Evolutionary conservation across 1,140 invertebrate genomes (phyloP).

Genomic region (Diprion similis): DNA sequence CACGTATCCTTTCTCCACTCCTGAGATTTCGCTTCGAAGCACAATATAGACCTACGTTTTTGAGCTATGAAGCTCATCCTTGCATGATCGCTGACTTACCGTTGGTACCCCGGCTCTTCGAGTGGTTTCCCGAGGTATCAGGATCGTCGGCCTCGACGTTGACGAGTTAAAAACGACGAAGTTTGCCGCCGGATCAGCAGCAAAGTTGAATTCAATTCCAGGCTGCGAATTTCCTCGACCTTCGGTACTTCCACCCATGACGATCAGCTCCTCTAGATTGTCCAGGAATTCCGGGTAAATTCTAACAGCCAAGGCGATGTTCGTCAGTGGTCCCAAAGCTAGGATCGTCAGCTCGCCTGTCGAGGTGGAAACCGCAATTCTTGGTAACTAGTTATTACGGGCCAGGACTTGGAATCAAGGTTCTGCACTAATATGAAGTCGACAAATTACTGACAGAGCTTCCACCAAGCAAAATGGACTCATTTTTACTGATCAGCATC

Average conservation of each 20-base stretch:
- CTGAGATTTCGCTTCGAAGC: too few relatives aligned
- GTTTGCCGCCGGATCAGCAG: slow-evolving; percentile 69
- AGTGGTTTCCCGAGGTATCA: slow-evolving; percentile 62
- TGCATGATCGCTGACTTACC: slow-evolving; percentile 43
- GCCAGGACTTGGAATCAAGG: too few relatives aligned
- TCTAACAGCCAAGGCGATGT: slow-evolving; percentile 66
- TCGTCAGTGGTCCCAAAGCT: slow-evolving; percentile 68
- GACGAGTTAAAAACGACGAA: slow-evolving; percentile 62
- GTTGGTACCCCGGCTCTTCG: slow-evolving; percentile 31
- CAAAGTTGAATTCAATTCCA: slow-evolving; percentile 73
- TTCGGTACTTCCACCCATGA: slow-evolving; percentile 69
- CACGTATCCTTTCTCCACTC: too few relatives aligned
- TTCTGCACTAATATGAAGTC: too few relatives aligned
- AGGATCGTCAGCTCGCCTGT: slow-evolving; percentile 59
- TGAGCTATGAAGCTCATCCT: too few relatives aligned
- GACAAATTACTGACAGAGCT: too few relatives aligned
- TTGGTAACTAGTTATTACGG: too few relatives aligned
- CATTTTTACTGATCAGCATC: too few relatives aligned
- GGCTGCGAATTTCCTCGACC: slow-evolving; percentile 62
- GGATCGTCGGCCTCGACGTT: slow-evolving; percentile 34
- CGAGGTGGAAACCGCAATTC: background rate
- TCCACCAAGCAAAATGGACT: too few relatives aligned
- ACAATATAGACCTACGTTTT: too few relatives aligned
- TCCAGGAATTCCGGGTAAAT: slow-evolving; percentile 62
- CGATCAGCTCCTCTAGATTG: slow-evolving; percentile 61